These are phyloP conservation scores for Agelaius tricolor DNA, from an alignment of 2,113 vertebrate species.

Conservation along the genomic window DNA sequence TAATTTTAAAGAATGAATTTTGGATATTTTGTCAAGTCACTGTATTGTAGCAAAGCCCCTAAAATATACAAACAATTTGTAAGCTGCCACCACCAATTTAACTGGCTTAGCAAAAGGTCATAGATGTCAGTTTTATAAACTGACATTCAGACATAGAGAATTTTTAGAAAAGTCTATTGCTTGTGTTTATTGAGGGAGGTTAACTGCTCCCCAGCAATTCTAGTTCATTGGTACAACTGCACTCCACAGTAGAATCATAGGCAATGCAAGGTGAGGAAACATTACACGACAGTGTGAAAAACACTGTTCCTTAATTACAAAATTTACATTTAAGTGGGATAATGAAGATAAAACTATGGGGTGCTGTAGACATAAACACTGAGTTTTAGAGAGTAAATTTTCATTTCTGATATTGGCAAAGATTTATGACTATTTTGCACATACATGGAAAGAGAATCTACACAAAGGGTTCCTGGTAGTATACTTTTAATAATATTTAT, in stretches of 20 bases:
- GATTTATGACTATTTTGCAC: not conserved
- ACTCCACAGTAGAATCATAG: not conserved
- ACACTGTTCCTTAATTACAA: not conserved
- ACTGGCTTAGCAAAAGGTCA: constrained; percentile 25
- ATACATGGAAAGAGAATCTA: not conserved
- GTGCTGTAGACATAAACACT: not conserved
- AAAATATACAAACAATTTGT: constrained; percentile 12
- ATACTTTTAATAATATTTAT: not conserved
- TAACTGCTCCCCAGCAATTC: constrained; percentile 1
- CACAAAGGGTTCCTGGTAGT: not conserved
- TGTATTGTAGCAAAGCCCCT: not conserved
- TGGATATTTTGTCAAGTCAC: constrained; percentile 12
- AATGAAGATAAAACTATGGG: not conserved
- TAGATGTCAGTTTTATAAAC: constrained; percentile 44
- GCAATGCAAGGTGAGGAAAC: not conserved
- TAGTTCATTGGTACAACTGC: not conserved
- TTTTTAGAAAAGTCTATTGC: not conserved
- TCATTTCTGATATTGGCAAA: not conserved
- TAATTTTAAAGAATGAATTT: constrained; percentile 37
- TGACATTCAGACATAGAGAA: not conserved
- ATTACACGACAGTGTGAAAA: not conserved
- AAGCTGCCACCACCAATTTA: constrained; percentile 14
- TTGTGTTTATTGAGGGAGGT: constrained; percentile 36
- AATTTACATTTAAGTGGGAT: not conserved
- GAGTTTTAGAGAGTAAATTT: not conserved